phyloP scores from a whole-genome alignment of 2,113 vertebrate genomes.

The Nibea coibor region DNA sequence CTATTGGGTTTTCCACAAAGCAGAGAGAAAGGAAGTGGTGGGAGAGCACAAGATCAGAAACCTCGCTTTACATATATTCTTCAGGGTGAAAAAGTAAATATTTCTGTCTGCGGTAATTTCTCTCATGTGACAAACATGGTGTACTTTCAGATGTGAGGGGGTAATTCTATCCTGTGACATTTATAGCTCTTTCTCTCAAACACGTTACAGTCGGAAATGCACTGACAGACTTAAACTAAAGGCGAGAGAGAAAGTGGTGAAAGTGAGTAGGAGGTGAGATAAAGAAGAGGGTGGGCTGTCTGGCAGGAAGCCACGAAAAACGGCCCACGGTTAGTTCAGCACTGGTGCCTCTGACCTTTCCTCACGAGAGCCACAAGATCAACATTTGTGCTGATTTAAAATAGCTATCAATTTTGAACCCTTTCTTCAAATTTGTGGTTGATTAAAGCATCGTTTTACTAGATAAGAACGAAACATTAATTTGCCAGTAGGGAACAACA shows the following conservation, averaged over 20 bases:
- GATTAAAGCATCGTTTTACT: neutral
- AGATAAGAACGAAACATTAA: neutral
- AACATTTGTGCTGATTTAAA: conserved; percentile 21
- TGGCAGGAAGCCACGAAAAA: conserved; percentile 55
- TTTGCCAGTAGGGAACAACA: neutral
- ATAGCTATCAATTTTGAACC: neutral
- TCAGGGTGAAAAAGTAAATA: conserved; percentile 2
- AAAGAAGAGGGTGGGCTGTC: conserved; percentile 37
- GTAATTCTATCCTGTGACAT: neutral
- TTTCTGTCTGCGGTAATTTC: neutral
- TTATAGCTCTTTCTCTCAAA: neutral
- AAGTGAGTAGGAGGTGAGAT: conserved; percentile 39
- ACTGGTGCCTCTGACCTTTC: conserved; percentile 29
- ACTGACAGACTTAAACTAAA: neutral
- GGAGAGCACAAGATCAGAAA: conserved; percentile 13
- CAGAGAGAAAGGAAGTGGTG: conserved; percentile 48
- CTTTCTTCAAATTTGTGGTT: neutral
- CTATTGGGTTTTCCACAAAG: neutral
- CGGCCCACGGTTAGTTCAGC: neutral
- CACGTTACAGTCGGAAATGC: neutral
- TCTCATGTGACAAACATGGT: neutral
- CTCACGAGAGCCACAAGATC: conserved; percentile 21
- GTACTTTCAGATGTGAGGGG: neutral
- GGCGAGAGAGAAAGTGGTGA: neutral
- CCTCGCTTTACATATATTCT: neutral